Evolutionary conservation across 2,888 invertebrate genomes (phyloP), one percentile per base, ranked within the genome.

Genomic region (Teinopalpus imperialis): DNA sequence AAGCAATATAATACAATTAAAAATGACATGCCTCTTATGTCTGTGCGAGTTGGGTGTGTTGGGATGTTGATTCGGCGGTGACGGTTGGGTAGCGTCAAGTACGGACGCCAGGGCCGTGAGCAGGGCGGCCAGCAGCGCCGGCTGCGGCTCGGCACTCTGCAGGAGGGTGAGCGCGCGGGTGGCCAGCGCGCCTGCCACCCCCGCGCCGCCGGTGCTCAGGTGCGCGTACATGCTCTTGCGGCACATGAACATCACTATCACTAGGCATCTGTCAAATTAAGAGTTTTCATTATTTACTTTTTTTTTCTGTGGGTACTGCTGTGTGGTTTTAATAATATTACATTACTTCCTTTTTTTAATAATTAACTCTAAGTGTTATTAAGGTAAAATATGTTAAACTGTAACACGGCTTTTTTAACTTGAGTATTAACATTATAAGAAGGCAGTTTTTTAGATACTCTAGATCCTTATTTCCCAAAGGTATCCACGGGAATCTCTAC

Each of bases 161-260:
- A 69, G 66, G 53, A 63, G 63, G 23, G 72, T 59, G 47, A 89
- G 63, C 26, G 87, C 78, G 27, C 92, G 87, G 1, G 92, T 90
- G 7, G 90, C 89, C 54, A 94, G 69, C 88, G 91, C 61, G 90
- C 56, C 94, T 86, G 59, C 90, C 90, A 59, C 90, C 88, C 53
- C 72, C 91, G 93, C 34, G 92, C 89, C 47, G 92, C 91, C 2
- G 86, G 86, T 39, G 59, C 52, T 51, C 16, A 31, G 3, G 78
- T 88, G 87, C 3, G 90, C 82, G 65, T 70, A 74, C 62, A 94
- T 86, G 49, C 94, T 94, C 70, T 95, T 94, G 61, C 97, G 94
- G 43, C 95, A 95, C 86, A 98, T 91, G 79, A 95, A 97, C 53
- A 96, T 94, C 52, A 97, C 83, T 48, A 97, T 86, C 55, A 97